Evolutionary conservation across 2,113 vertebrate species (phyloP).

Genomic region (Toxotes jaculatrix): DNA sequence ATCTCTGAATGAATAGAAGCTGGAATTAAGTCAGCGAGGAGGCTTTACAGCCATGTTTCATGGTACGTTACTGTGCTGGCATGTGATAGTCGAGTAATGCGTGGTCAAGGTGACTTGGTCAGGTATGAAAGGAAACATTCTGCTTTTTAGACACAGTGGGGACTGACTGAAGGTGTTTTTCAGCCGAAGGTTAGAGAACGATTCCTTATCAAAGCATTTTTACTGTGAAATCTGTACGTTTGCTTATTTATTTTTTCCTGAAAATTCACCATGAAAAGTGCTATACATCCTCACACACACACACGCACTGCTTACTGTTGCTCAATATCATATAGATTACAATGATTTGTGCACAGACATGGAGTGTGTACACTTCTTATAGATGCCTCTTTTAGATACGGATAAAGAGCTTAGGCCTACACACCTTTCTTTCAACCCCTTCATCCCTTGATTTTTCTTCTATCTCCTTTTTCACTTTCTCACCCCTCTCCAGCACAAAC

Average conservation of each 20-base stretch:
- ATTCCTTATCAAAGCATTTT: slow-evolving; percentile 13
- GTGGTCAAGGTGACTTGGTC: slow-evolving; percentile 6
- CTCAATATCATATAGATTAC: slow-evolving; percentile 41
- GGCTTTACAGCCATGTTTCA: neutral
- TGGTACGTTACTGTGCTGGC: neutral
- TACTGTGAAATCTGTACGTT: slow-evolving; percentile 22
- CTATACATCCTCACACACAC: slow-evolving; percentile 5
- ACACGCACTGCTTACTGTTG: neutral
- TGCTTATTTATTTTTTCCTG: neutral
- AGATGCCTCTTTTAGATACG: slow-evolving; percentile 63
- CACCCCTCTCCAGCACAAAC: slow-evolving; percentile 42
- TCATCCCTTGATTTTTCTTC: slow-evolving; percentile 49
- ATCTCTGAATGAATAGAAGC: slow-evolving; percentile 14
- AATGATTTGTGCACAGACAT: slow-evolving; percentile 34
- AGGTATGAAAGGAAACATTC: neutral
- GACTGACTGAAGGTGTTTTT: neutral
- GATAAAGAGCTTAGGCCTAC: slow-evolving; percentile 66
- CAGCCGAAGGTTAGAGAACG: neutral
- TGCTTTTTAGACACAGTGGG: neutral
- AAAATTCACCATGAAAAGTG: slow-evolving; percentile 42
- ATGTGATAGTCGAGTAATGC: neutral
- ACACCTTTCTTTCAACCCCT: slow-evolving; percentile 66
- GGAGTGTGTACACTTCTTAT: slow-evolving; percentile 36
- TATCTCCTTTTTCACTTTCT: slow-evolving; percentile 50
- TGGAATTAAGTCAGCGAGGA: neutral